Percentiles rank a stretch among this genome's conserved stretches.
These are phyloP conservation scores for Cyclophora albipunctata DNA, from an alignment of 2,888 invertebrate genomes.

Conservation along the genomic window DNA sequence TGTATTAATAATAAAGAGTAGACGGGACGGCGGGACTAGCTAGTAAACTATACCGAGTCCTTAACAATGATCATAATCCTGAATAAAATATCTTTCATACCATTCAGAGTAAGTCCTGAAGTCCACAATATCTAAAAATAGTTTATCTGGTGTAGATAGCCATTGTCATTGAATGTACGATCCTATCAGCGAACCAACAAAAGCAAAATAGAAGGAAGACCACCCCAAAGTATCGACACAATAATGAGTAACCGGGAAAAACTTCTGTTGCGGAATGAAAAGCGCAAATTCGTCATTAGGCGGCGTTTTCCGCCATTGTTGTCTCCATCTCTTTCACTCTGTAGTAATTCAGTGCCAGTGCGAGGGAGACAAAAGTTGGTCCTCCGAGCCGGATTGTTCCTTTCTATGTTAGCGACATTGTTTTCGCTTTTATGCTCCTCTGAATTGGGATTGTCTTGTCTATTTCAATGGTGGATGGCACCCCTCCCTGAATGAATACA, in stretches of 20 bases:
- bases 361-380: conserved; percentile 58
- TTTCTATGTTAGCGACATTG: conserved; percentile 75
- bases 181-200: conserved; percentile 61
- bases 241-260: conserved; percentile 74
- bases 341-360: conserved; percentile 21
- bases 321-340: conserved; percentile 42
- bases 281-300: conserved; percentile 77
- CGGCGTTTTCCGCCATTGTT: conserved; percentile 73
- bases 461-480: conserved; percentile 69
- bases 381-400: conserved; percentile 73
- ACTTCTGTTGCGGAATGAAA: conserved; percentile 76
- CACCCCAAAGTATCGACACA: conserved; percentile 68
- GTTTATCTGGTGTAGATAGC: conserved; percentile 38
- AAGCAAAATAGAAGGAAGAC: conserved; percentile 44
- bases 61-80: too few species aligned
- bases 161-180: conserved; percentile 52
- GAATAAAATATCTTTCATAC: too few species aligned
- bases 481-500: conserved; percentile 72
- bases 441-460: conserved; percentile 76
- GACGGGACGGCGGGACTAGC: too few species aligned
- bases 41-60: too few species aligned
- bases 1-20: too few species aligned
- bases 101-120: too few species aligned
- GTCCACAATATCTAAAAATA: conserved; percentile 12
- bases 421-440: conserved; percentile 72